These are phyloP conservation scores for Paralichthys olivaceus DNA, from an alignment of 2,113 vertebrate genomes.

Conservation along the genomic window DNA sequence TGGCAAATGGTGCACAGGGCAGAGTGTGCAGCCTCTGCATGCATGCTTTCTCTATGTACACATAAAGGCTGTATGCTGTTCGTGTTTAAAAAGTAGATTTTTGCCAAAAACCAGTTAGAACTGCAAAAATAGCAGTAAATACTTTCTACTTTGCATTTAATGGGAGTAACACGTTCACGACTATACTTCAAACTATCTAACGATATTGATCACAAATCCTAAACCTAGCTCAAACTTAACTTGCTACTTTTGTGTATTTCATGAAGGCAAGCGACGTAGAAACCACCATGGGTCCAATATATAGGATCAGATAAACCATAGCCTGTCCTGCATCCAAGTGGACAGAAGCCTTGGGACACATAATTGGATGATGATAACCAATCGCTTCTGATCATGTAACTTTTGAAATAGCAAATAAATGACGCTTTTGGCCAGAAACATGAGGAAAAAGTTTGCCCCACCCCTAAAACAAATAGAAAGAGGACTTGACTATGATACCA, in stretches of 20 bases:
- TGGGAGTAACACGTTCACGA: neutral
- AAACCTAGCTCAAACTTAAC: slow-evolving; percentile 10
- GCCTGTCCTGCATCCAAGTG: slow-evolving; percentile 45
- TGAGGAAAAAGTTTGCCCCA: slow-evolving; percentile 27
- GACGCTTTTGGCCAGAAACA: slow-evolving; percentile 29
- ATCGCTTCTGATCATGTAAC: slow-evolving; percentile 51
- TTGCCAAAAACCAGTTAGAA: neutral
- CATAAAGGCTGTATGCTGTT: neutral
- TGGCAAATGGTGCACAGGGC: slow-evolving; percentile 17
- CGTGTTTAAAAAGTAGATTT: neutral
- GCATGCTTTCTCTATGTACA: slow-evolving; percentile 4
- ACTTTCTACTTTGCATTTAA: neutral
- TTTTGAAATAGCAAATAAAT: slow-evolving; percentile 48
- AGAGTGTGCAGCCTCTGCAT: slow-evolving; percentile 12
- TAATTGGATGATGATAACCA: slow-evolving; percentile 55
- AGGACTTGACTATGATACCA: slow-evolving; percentile 16
- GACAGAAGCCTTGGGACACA: slow-evolving; percentile 33
- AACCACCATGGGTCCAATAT: slow-evolving; percentile 53
- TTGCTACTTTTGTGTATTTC: slow-evolving; percentile 39
- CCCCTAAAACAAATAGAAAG: slow-evolving; percentile 42
- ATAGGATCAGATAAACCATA: slow-evolving; percentile 58
- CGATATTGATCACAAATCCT: slow-evolving; percentile 7
- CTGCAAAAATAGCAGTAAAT: neutral
- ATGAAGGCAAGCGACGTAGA: slow-evolving; percentile 37
- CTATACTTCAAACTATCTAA: neutral